A percentile compares a stretch with the other conserved stretches of the same genome.
Conservation (phyloP, 2,888 invertebrate genomes). For the Scaptomyza parva region DNA sequence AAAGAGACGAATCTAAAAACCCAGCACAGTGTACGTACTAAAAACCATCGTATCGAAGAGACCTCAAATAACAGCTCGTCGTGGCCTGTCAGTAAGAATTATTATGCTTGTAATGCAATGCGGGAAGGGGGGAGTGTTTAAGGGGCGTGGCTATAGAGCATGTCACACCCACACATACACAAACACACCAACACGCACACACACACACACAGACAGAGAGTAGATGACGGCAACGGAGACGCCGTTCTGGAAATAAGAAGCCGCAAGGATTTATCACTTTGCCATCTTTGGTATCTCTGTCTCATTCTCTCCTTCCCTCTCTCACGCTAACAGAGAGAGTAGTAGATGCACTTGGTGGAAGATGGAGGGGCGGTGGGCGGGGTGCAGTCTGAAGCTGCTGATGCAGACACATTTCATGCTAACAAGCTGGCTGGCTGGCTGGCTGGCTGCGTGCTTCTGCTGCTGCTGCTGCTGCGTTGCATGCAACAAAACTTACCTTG, state of each 20-base stretch:
- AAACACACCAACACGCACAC: not conserved
- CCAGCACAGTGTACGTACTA: too few species aligned
- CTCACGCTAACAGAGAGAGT: not conserved
- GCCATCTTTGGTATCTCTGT: conserved; percentile 67
- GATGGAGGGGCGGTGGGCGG: not conserved
- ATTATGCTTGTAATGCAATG: conserved; percentile 80
- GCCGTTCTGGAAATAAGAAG: conserved; percentile 73
- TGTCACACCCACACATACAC: conserved; percentile 47
- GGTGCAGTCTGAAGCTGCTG: conserved; percentile 6
- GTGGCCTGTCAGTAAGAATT: conserved; percentile 77
- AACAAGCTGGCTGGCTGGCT: conserved; percentile 68
- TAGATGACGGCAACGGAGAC: conserved; percentile 19
- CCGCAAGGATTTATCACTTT: conserved; percentile 80
- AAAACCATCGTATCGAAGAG: conserved; percentile 1
- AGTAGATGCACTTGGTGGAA: not conserved
- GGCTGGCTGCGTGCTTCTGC: too few species aligned
- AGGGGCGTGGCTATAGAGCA: conserved; percentile 55
- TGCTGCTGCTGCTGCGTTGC: conserved; percentile 28
- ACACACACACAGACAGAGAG: not conserved
- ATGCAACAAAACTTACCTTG: conserved; percentile 72
- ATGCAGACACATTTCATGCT: conserved; percentile 77
- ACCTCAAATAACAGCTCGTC: conserved; percentile 50
- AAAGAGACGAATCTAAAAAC: conserved; percentile 11
- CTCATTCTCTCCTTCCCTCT: not conserved
- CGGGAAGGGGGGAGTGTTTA: conserved; percentile 13